These are phyloP conservation scores for Tetramorium bicarinatum DNA, from an alignment of 2,888 invertebrate species.

Conservation along the genomic window DNA sequence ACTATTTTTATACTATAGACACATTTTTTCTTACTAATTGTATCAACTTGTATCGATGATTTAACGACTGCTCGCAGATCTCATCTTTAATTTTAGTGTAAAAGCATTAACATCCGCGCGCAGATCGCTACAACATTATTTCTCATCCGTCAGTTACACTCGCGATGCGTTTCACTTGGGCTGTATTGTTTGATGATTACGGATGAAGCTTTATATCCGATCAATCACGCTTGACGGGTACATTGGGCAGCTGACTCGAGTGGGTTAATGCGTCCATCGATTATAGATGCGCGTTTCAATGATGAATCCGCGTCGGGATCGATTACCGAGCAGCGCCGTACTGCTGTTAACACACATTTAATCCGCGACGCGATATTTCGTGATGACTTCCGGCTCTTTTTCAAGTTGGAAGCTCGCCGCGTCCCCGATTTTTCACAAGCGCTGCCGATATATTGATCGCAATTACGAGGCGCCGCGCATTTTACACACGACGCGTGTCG, in stretches of 20 bases:
- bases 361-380: slow-evolving; percentile 48
- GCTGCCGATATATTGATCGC: slow-evolving; percentile 45
- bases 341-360: slow-evolving; percentile 49
- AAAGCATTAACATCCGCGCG: slow-evolving; percentile 34
- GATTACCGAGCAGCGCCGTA: slow-evolving; percentile 18
- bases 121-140: slow-evolving; percentile 50
- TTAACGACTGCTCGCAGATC: not conserved
- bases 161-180: slow-evolving; percentile 49
- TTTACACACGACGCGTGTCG: slow-evolving; percentile 45
- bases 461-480: slow-evolving; percentile 42
- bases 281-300: slow-evolving; percentile 57
- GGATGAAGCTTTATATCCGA: slow-evolving; percentile 52
- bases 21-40: not conserved
- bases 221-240: slow-evolving; percentile 59
- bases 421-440: slow-evolving; percentile 53
- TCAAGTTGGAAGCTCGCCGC: slow-evolving; percentile 34
- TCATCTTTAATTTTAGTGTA: slow-evolving; percentile 22
- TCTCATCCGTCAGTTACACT: slow-evolving; percentile 52
- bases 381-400: slow-evolving; percentile 53
- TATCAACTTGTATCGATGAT: not conserved
- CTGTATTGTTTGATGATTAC: slow-evolving; percentile 56
- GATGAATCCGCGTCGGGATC: slow-evolving; percentile 50
- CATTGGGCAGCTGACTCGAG: slow-evolving; percentile 53
- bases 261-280: slow-evolving; percentile 59
- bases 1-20: not conserved